A percentile compares a stretch with the other conserved stretches of the same genome.
These are phyloP conservation scores for Dichetophora obliterata DNA, from an alignment of 2,888 invertebrate genomes.

Conservation along the genomic window DNA sequence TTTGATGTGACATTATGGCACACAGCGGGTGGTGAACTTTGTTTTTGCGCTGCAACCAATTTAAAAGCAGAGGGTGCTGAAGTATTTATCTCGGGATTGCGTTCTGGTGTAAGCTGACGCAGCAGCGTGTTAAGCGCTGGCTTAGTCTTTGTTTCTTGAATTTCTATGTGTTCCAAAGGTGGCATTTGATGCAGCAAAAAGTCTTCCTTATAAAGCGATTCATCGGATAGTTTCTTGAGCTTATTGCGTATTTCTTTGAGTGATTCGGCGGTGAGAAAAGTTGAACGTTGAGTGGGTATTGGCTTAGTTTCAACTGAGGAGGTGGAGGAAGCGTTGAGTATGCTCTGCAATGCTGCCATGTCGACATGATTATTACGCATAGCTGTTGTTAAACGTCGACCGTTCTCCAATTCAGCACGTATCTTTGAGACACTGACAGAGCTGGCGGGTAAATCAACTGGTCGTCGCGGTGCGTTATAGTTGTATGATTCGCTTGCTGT, in stretches of 20 bases:
- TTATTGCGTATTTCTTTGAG: conserved; percentile 74
- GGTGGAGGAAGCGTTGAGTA: conserved; percentile 62
- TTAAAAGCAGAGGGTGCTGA: conserved; percentile 10
- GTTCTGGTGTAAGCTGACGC: conserved; percentile 36
- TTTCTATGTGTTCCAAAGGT: conserved; percentile 44
- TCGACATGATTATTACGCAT: conserved; percentile 72
- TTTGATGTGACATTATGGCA: background rate
- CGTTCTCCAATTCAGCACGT: conserved; percentile 73
- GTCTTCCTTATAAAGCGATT: conserved; percentile 70
- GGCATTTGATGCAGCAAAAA: conserved; percentile 57
- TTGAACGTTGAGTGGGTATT: conserved; percentile 54
- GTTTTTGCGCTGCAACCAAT: conserved; percentile 6
- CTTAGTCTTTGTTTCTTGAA: conserved; percentile 39
- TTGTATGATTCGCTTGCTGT: background rate
- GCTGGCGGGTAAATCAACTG: conserved; percentile 69
- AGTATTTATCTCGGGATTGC: background rate
- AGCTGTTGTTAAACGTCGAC: conserved; percentile 71
- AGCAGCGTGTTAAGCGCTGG: conserved; percentile 17
- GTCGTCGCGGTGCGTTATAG: conserved; percentile 51
- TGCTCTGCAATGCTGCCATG: conserved; percentile 72
- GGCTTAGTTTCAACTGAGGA: conserved; percentile 47
- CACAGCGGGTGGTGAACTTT: background rate
- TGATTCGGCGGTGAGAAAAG: conserved; percentile 74
- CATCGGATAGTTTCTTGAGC: conserved; percentile 71
- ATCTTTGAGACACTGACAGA: conserved; percentile 73